Conservation (phyloP, 2,797 vertebrate species). For the Octomys mimax region DNA sequence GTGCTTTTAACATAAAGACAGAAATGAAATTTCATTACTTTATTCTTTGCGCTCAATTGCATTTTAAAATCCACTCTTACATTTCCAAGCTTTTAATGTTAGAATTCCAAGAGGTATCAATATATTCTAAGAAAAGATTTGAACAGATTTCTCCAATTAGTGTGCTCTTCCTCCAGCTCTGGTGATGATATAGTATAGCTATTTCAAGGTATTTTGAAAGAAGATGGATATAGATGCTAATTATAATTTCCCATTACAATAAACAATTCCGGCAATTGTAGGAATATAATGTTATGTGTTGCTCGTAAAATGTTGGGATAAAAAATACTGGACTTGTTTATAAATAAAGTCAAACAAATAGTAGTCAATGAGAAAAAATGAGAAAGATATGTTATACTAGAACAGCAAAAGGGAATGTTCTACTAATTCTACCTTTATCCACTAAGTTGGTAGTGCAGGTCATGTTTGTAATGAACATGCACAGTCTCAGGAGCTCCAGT, state of each 20-base stretch:
- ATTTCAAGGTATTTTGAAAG: background rate
- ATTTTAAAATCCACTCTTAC: conserved; percentile 5
- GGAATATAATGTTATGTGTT: background rate
- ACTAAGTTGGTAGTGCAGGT: background rate
- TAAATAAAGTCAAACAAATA: background rate
- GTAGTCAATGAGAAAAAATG: background rate
- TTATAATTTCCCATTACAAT: background rate
- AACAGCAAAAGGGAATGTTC: background rate
- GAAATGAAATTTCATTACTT: background rate
- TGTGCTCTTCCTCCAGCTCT: background rate
- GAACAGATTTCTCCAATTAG: background rate
- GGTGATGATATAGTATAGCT: background rate
- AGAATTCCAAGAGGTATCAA: background rate
- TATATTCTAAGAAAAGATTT: background rate
- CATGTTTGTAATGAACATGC: fast-evolving
- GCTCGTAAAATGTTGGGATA: background rate
- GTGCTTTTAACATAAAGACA: background rate
- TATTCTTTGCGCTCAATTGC: background rate
- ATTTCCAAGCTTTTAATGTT: conserved; percentile 7
- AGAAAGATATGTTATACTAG: background rate
- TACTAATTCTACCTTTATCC: background rate
- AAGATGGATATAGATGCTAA: background rate
- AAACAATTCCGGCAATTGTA: background rate
- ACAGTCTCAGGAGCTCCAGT: background rate
- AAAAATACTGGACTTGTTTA: background rate